Evolutionary conservation across 2,797 vertebrate species (phyloP).

Genomic region (Anguilla marmorata): DNA sequence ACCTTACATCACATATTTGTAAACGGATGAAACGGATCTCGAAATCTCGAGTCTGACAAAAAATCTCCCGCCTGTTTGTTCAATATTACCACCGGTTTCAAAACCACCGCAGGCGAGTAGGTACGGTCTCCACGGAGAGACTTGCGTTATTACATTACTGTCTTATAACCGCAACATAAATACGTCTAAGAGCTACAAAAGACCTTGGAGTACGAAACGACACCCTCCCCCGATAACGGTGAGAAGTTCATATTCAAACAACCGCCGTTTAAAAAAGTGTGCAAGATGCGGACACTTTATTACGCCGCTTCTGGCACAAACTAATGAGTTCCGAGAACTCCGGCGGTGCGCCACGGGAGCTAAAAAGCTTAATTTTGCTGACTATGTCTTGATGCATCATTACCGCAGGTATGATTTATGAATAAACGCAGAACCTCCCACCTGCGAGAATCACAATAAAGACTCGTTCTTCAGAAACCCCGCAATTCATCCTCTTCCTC

Average conservation of each 20-base stretch:
- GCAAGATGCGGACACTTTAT: background rate
- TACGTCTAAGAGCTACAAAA: background rate
- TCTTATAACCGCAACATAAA: background rate
- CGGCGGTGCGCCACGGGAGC: conserved; percentile 57
- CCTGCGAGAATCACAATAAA: conserved; percentile 69
- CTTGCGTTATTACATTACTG: background rate
- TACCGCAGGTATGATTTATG: conserved; percentile 76
- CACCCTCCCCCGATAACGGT: background rate
- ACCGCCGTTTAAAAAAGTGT: background rate
- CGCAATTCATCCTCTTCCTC: conserved; percentile 36
- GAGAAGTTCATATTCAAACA: background rate
- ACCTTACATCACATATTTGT: background rate
- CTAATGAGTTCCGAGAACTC: conserved; percentile 51
- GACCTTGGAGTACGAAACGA: background rate
- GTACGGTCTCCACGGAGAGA: background rate
- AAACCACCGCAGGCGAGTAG: background rate
- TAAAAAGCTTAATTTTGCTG: conserved; percentile 66
- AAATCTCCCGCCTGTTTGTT: background rate
- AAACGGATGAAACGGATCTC: background rate
- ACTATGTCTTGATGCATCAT: conserved; percentile 63
- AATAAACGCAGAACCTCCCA: conserved; percentile 64
- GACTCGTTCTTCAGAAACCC: conserved; percentile 55
- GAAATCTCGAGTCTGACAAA: background rate
- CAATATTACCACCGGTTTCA: background rate
- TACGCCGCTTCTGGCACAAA: conserved; percentile 34